Percentiles rank a stretch among this genome's conserved stretches.
phyloP scores from a whole-genome alignment of 2,888 invertebrate species.

The Terebella lapidaria region DNA sequence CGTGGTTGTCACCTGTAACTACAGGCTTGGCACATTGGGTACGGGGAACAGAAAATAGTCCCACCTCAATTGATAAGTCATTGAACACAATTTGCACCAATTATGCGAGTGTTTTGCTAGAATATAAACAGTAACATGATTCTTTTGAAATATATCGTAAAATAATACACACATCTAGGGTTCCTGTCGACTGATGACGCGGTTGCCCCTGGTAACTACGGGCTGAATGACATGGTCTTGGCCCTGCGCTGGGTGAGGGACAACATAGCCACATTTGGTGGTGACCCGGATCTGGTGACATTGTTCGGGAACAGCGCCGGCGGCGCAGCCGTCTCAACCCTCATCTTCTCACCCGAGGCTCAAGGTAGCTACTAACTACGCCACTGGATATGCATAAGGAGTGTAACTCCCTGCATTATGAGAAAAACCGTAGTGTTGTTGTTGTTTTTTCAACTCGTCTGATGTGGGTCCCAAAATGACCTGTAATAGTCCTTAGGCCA shows the following conservation, averaged over 20 bases:
- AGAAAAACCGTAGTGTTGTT: not conserved
- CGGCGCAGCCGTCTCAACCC: constrained; percentile 52
- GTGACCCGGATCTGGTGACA: constrained; percentile 56
- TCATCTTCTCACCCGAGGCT: constrained; percentile 42
- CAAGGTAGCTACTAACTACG: constrained; percentile 36
- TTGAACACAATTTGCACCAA: too few relatives aligned
- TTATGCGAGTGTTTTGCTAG: too few relatives aligned
- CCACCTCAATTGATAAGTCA: constrained; percentile 60
- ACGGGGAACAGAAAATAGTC: too few relatives aligned
- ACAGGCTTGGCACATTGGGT: constrained; percentile 32
- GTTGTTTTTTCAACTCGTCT: not conserved
- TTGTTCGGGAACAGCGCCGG: constrained; percentile 60
- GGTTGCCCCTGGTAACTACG: constrained; percentile 64
- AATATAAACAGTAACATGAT: too few relatives aligned
- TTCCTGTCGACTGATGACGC: constrained; percentile 7
- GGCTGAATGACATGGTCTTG: constrained; percentile 56
- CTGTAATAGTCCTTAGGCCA: too few relatives aligned
- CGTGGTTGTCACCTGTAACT: constrained; percentile 20
- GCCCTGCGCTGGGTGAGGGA: constrained; percentile 58
- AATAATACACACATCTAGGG: too few relatives aligned
- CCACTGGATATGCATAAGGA: too few relatives aligned
- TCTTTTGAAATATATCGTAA: too few relatives aligned
- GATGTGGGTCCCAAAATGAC: too few relatives aligned
- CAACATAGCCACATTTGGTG: constrained; percentile 57
- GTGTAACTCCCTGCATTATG: not conserved